Evolutionary conservation across 2,888 invertebrate species (phyloP).

Genomic region (Carcina quercana): DNA sequence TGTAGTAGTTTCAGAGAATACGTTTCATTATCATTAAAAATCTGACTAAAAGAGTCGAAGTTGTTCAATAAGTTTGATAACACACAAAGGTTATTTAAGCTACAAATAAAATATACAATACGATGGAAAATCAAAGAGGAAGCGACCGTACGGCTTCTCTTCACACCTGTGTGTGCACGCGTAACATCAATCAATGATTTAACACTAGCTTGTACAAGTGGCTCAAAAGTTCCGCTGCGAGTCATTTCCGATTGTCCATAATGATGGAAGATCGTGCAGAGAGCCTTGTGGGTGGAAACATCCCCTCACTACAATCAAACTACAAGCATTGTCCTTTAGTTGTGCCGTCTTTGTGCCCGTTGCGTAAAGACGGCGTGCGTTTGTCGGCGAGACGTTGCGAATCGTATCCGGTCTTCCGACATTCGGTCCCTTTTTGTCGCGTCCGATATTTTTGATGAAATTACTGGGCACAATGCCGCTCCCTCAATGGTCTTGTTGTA

Average conservation of each 20-base stretch:
- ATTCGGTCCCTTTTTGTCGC: conserved; percentile 52
- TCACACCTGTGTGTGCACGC: too few species aligned
- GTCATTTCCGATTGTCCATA: conserved; percentile 66
- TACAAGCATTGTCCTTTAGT: too few species aligned
- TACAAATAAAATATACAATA: too few species aligned
- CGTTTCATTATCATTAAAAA: too few species aligned
- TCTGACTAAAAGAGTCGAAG: too few species aligned
- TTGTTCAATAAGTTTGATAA: too few species aligned
- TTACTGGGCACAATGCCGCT: conserved; percentile 63
- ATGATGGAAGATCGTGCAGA: conserved; percentile 65
- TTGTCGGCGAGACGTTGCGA: conserved; percentile 66
- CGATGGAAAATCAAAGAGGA: too few species aligned
- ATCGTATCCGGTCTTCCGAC: conserved; percentile 73
- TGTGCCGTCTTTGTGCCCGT: conserved; percentile 42
- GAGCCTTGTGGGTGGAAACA: conserved; percentile 74
- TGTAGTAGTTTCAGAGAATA: too few species aligned
- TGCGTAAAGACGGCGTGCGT: conserved; percentile 57
- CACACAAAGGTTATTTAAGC: too few species aligned
- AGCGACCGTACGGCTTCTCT: too few species aligned
- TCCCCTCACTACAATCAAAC: conserved; percentile 60
- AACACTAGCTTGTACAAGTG: conserved; percentile 47
- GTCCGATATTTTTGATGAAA: conserved; percentile 71
- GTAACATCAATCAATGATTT: conserved; percentile 11
- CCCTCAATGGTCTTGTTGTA: conserved; percentile 63
- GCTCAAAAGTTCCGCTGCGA: conserved; percentile 54